A percentile compares a stretch with the other conserved stretches of the same genome.
Evolutionary conservation across 2,888 invertebrate species (phyloP).

Genomic region (Lepetodrilus schrolli): DNA sequence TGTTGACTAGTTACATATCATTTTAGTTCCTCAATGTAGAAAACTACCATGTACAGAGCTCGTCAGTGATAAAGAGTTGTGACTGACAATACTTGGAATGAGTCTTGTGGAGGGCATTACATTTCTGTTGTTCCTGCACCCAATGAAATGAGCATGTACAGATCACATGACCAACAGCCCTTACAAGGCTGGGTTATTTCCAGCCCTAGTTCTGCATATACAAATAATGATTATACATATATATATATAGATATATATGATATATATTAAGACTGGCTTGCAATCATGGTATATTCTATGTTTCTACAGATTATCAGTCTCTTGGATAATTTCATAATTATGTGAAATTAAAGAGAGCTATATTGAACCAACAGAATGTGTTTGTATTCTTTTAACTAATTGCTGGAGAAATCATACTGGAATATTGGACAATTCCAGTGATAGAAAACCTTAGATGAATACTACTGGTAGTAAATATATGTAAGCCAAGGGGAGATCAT

Average conservation of each 20-base stretch:
- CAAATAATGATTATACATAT: slow-evolving; percentile 10
- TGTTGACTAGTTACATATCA: background rate
- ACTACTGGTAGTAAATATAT: too few species aligned
- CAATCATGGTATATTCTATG: slow-evolving; percentile 30
- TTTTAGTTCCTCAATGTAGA: background rate
- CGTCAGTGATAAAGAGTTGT: background rate
- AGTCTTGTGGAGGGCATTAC: background rate
- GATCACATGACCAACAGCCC: background rate
- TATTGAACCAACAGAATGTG: background rate
- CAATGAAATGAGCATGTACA: background rate
- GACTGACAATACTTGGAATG: background rate
- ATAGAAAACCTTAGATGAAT: too few species aligned
- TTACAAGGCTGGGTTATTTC: too few species aligned
- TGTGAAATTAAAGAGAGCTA: slow-evolving; percentile 22
- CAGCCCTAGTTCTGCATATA: slow-evolving; percentile 10
- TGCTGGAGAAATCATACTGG: too few species aligned
- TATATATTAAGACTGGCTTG: slow-evolving; percentile 28
- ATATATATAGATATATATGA: slow-evolving; percentile 13
- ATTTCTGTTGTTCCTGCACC: background rate
- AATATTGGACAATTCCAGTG: too few species aligned
- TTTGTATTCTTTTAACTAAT: background rate
- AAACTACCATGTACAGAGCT: background rate
- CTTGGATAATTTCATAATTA: slow-evolving; percentile 28
- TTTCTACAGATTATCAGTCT: slow-evolving; percentile 29
- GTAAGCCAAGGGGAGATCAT: too few species aligned